These are phyloP conservation scores for Eupithecia centaureata DNA, from an alignment of 2,888 invertebrate genomes.

Conservation along the genomic window DNA sequence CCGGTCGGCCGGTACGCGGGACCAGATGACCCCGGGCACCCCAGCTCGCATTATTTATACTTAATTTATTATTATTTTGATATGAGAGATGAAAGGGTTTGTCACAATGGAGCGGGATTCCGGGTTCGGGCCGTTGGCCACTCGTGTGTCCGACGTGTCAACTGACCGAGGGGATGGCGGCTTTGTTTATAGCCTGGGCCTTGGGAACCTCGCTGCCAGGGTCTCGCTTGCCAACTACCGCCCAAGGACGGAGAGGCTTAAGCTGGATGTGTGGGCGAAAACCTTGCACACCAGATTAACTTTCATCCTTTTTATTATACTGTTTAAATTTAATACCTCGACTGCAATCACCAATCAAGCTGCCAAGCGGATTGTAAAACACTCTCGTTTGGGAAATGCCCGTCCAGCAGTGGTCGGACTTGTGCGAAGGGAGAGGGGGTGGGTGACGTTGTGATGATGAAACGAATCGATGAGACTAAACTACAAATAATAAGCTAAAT, in stretches of 20 bases:
- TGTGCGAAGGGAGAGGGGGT: no score
- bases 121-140: slow-evolving; percentile 75
- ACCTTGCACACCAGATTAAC: neutral
- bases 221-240: neutral
- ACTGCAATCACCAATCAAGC: no score
- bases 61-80: slow-evolving; percentile 84
- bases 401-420: no score
- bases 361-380: no score
- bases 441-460: neutral
- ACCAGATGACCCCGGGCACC: slow-evolving; percentile 63
- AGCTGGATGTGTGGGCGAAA: neutral
- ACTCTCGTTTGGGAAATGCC: no score
- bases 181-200: slow-evolving; percentile 52
- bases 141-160: slow-evolving; percentile 54
- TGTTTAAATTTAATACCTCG: no score
- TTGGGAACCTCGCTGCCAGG: slow-evolving; percentile 53
- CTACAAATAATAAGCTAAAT: neutral
- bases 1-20: slow-evolving; percentile 68
- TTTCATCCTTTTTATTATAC: neutral
- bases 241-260: neutral
- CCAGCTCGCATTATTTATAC: slow-evolving; percentile 74
- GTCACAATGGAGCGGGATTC: slow-evolving; percentile 66
- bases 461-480: neutral
- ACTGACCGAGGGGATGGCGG: slow-evolving; percentile 54
- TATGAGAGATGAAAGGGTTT: slow-evolving; percentile 79